Conservation (phyloP, 1,140 invertebrate species). For the Apis florea region DNA sequence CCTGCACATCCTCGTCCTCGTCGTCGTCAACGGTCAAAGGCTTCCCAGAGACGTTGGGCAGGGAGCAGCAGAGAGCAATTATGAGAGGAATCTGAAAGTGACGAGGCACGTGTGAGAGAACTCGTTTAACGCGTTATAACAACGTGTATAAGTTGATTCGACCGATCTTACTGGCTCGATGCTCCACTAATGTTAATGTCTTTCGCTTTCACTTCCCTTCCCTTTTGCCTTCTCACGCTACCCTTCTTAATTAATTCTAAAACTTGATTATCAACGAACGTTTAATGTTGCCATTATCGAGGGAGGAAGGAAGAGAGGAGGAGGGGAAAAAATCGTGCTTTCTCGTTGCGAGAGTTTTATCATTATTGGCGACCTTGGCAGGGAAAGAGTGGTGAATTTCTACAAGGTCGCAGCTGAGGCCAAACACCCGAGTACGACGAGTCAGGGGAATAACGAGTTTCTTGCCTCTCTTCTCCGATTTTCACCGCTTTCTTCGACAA, state of each 20-base stretch:
- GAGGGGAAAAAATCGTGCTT: slow-evolving; percentile 5
- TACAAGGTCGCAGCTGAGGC: slow-evolving; percentile 35
- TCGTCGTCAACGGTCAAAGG: background rate
- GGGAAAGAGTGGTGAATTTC: slow-evolving; percentile 17
- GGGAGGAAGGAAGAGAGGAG: too few species aligned
- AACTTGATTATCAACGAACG: background rate
- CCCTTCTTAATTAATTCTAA: background rate
- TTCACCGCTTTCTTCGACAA: slow-evolving; percentile 71
- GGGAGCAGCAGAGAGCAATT: slow-evolving; percentile 17
- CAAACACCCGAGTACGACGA: slow-evolving; percentile 18
- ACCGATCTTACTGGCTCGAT: slow-evolving; percentile 51
- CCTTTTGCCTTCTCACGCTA: too few species aligned
- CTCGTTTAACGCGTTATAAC: slow-evolving; percentile 34
- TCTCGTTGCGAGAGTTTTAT: background rate
- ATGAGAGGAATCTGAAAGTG: slow-evolving; percentile 71
- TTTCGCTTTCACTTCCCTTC: slow-evolving; percentile 73
- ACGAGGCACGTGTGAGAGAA: slow-evolving; percentile 27
- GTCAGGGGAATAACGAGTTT: slow-evolving; percentile 64
- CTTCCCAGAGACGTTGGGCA: slow-evolving; percentile 15
- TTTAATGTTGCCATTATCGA: background rate
- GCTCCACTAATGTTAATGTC: slow-evolving; percentile 61
- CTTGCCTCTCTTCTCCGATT: slow-evolving; percentile 56
- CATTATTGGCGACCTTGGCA: slow-evolving; percentile 11
- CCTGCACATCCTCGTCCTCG: background rate
- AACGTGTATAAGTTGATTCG: slow-evolving; percentile 45